Conservation (phyloP, 2,113 vertebrate species). For the Eubucco bourcierii region DNA sequence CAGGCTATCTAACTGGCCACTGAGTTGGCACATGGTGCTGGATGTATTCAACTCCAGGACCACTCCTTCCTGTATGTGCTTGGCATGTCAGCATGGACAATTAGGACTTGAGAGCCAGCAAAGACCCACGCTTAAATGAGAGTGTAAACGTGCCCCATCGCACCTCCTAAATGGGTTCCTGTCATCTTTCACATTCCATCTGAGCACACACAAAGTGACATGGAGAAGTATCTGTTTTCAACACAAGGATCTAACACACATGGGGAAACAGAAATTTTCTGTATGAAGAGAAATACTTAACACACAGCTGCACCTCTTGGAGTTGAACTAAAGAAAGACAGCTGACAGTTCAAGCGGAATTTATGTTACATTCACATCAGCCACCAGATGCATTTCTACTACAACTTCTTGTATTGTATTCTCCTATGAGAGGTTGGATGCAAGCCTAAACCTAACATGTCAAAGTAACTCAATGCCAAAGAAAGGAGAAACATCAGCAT, state of each 20-base stretch:
- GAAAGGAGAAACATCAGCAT: not conserved
- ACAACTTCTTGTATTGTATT: not conserved
- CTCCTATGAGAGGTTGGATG: not conserved
- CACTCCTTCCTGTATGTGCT: not conserved
- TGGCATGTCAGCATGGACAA: not conserved
- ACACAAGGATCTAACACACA: not conserved
- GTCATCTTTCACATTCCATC: not conserved
- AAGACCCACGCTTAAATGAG: not conserved
- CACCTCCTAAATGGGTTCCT: not conserved
- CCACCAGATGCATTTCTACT: not conserved
- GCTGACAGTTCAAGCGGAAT: not conserved
- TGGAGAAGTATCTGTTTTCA: not conserved
- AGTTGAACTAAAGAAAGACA: not conserved
- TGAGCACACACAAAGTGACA: not conserved
- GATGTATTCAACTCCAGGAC: not conserved
- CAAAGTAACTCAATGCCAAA: not conserved
- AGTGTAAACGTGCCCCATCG: not conserved
- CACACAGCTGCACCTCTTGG: not conserved
- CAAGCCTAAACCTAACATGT: not conserved
- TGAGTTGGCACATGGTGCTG: not conserved
- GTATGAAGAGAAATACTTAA: not conserved
- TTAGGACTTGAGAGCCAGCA: not conserved
- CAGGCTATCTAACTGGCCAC: not conserved
- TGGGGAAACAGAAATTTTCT: not conserved
- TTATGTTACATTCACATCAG: not conserved